Evolutionary conservation across 64 coral and sea anemone genomes (phyloP).

Genomic region (Montipora sp.): DNA sequence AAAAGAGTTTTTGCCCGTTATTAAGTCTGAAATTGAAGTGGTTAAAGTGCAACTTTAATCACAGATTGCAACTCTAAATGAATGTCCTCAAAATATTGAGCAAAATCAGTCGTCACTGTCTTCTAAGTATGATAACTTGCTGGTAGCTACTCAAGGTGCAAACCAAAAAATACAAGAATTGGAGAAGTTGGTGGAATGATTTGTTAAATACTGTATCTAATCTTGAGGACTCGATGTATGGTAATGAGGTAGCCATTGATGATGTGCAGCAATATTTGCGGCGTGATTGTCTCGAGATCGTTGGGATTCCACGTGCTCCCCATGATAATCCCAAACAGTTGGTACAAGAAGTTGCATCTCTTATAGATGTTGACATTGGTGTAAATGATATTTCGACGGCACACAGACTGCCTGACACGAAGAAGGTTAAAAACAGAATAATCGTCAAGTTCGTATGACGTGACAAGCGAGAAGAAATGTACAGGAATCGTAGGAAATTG

Average conservation of each 20-base stretch:
- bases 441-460: conserved; percentile 51
- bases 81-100: conserved; percentile 28
- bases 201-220: background rate
- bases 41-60: background rate
- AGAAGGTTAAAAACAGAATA: conserved; percentile 46
- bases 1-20: background rate
- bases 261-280: conserved; percentile 49
- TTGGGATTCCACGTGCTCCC: conserved; percentile 25
- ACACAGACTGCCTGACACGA: conserved; percentile 47
- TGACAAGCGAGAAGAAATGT: conserved; percentile 50
- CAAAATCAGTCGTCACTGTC: conserved; percentile 3
- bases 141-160: conserved; percentile 13
- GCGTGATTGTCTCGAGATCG: conserved; percentile 47
- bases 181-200: background rate
- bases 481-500: conserved; percentile 9
- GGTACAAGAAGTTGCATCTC: background rate
- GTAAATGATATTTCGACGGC: conserved; percentile 34
- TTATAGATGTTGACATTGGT: background rate
- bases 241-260: conserved; percentile 36
- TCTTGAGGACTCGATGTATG: conserved; percentile 5
- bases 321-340: conserved; percentile 32
- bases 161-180: conserved; percentile 28
- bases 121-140: conserved; percentile 39
- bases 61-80: conserved; percentile 1
- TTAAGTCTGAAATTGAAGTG: background rate